Conservation (phyloP, 1,140 invertebrate species). For the Papilio xuthus region DNA sequence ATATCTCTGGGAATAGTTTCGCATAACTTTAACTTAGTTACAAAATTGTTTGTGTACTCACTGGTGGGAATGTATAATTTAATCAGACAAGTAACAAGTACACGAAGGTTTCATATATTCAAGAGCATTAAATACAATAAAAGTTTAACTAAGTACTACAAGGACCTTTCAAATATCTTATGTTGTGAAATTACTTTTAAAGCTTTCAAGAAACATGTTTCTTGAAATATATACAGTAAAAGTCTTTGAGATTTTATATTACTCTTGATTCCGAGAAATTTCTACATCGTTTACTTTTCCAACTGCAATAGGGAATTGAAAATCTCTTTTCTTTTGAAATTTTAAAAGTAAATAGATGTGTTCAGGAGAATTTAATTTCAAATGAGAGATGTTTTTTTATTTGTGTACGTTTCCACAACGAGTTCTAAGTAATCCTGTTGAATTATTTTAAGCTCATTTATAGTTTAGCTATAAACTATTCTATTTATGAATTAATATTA, state of each 20-base stretch:
- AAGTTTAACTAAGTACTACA: neutral
- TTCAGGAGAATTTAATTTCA: neutral
- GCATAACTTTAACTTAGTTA: neutral
- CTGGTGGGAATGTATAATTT: neutral
- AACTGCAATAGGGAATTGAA: neutral
- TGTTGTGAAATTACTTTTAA: neutral
- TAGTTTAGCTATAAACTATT: neutral
- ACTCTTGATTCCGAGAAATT: constrained; percentile 17
- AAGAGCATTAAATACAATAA: neutral
- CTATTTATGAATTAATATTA: neutral
- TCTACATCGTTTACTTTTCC: neutral
- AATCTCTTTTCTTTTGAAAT: neutral
- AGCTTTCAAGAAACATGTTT: neutral
- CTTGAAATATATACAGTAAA: neutral
- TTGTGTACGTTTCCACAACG: neutral
- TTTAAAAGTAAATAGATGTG: neutral
- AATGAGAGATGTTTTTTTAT: neutral
- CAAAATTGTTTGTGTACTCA: neutral
- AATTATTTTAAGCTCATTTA: too few relatives aligned
- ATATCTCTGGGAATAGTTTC: neutral
- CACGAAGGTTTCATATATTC: neutral
- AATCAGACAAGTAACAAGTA: neutral
- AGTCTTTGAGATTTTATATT: constrained; percentile 5
- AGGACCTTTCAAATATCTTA: neutral
- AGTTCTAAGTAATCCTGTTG: neutral